A percentile compares a stretch with the other conserved stretches of the same genome.
Conservation (phyloP, 2,888 invertebrate genomes). For the Charanyca ferruginea region DNA sequence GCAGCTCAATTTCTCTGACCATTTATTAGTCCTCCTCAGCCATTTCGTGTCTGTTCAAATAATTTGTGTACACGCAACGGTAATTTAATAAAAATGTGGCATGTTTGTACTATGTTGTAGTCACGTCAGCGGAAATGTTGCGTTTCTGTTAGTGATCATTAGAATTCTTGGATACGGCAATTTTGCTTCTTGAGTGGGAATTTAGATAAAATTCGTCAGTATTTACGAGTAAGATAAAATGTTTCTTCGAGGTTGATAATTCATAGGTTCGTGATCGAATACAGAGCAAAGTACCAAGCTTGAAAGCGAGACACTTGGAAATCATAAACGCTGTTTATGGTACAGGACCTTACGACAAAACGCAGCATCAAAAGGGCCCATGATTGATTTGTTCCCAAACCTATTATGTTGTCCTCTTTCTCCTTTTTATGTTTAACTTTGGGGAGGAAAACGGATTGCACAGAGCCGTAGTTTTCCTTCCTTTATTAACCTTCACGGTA, state of each 20-base stretch:
- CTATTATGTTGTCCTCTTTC: neutral
- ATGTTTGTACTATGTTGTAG: constrained; percentile 47
- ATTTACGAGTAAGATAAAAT: neutral
- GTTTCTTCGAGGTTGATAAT: neutral
- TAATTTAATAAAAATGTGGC: constrained; percentile 56
- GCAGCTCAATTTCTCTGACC: constrained; percentile 58
- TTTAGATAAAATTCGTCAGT: neutral
- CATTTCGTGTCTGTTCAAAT: constrained; percentile 56
- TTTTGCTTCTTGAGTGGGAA: constrained; percentile 16
- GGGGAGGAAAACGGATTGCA: too few relatives aligned
- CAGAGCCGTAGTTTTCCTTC: too few relatives aligned
- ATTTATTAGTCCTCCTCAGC: constrained; percentile 47
- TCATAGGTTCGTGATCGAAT: neutral
- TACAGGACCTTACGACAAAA: neutral
- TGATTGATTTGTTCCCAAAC: too few relatives aligned
- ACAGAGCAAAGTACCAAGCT: neutral
- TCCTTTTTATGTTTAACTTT: neutral
- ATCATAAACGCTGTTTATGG: neutral
- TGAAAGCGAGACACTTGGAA: neutral
- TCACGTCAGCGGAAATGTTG: constrained; percentile 55
- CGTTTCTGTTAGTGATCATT: constrained; percentile 32
- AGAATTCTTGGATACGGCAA: constrained; percentile 27
- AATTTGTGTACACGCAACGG: constrained; percentile 62
- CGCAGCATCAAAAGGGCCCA: neutral
- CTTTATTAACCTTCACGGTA: neutral